Percentiles rank a stretch among this genome's conserved stretches.
Conservation (phyloP, 1,140 invertebrate genomes). For the Globodera rostochiensis region DNA sequence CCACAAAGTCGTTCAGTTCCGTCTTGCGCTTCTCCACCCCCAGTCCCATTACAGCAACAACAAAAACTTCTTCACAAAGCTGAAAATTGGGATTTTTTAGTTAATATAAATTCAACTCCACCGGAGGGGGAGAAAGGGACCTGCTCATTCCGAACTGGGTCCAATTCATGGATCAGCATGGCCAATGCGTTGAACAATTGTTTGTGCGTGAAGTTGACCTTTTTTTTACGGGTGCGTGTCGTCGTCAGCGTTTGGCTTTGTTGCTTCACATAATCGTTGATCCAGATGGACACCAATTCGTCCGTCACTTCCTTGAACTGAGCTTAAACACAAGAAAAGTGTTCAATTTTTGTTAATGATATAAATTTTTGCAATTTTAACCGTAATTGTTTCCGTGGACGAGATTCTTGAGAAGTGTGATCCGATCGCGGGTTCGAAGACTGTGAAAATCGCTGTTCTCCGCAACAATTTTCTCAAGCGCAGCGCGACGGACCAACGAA, state of each 20-base stretch:
- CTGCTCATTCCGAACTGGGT: constrained; percentile 25
- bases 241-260: background rate
- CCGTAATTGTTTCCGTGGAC: constrained; percentile 16
- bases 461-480: constrained; percentile 19
- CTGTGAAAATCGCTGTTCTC: constrained; percentile 2
- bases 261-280: constrained; percentile 15
- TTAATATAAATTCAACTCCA: too few relatives aligned
- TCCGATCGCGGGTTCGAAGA: background rate
- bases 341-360: background rate
- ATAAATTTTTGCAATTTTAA: background rate
- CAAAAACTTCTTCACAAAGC: background rate
- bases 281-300: constrained; percentile 27
- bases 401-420: constrained; percentile 10
- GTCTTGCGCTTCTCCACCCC: constrained; percentile 3
- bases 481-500: constrained; percentile 23
- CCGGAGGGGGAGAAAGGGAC: background rate
- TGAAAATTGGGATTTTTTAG: background rate
- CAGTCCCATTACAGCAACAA: background rate
- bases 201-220: background rate
- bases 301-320: constrained; percentile 22
- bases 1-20: constrained; percentile 11
- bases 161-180: constrained; percentile 16
- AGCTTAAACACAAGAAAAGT: constrained; percentile 16
- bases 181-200: constrained; percentile 16
- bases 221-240: background rate